A percentile compares a stretch with the other conserved stretches of the same genome.
These are phyloP conservation scores for Bombus consobrinus DNA, from an alignment of 1,140 invertebrate genomes.

Conservation along the genomic window DNA sequence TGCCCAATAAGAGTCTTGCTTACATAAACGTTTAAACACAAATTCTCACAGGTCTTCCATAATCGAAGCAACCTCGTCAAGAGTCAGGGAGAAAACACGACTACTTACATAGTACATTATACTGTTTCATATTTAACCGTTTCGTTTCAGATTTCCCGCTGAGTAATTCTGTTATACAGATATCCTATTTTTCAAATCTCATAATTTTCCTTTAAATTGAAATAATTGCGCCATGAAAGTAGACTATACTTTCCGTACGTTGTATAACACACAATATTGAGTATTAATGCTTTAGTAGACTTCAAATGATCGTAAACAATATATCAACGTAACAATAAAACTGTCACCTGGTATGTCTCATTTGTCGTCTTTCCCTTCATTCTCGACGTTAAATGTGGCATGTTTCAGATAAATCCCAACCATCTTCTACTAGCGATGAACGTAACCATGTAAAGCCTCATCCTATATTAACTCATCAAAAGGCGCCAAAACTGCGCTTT, in stretches of 20 bases:
- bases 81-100: background rate
- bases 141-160: background rate
- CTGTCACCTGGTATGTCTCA: conserved; percentile 55
- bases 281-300: background rate
- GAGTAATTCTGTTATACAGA: background rate
- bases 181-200: background rate
- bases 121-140: background rate
- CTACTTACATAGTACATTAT: background rate
- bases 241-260: background rate
- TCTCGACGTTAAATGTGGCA: conserved; percentile 82
- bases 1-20: background rate
- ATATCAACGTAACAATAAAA: conserved; percentile 38
- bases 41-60: conserved; percentile 27
- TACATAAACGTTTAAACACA: background rate
- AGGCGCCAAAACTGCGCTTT: conserved; percentile 89
- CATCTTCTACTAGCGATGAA: conserved; percentile 84
- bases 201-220: background rate
- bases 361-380: conserved; percentile 73
- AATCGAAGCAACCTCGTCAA: conserved; percentile 70
- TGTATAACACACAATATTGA: too few relatives aligned
- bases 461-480: conserved; percentile 84
- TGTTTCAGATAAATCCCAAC: conserved; percentile 86
- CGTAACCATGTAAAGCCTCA: conserved; percentile 83
- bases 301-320: background rate
- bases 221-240: background rate